Base-by-base conservation (phyloP, 2,113 vertebrate genomes). In the Ptilorrhoa leucosticta region DNA sequence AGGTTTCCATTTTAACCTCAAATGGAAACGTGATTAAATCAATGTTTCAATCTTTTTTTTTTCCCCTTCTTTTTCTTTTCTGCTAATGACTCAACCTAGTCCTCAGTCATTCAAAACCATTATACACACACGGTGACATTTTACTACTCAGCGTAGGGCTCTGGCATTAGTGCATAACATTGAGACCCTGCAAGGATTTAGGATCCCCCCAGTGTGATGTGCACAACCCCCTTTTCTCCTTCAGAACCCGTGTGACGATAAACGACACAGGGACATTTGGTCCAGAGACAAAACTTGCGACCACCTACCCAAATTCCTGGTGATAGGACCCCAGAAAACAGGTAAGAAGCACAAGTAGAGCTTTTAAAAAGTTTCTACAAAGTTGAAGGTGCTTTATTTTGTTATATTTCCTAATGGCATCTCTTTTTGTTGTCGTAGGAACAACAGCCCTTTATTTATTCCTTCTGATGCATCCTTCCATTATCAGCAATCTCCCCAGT, bases 381-480 rank as follows among this genome's bases (percentile, higher is more conserved):
- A 79, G 35, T 47, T 42, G 69, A 57, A 79, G 42, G 21, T 17
- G 0, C 3, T 47, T 51, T 23, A 15, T 47, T 22, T 57, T 23
- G 44, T 17, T 3, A 3, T 47, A 0, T 42, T 96, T 77, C 87
- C 37, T 88, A 81, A 83, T 15, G 42, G 24, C 37, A n/a, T 39
- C 45, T 88, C 47, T 94, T 64, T 97, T 96, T 79, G 45, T 77
- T 87, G 21, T 95, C 70, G 17, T 90, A 99, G 99, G 99, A 97
- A 99, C 99, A 86, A 99, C 99, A 51, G 99, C 99, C 31, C 98
- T 99, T 97, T 99, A 99, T 98, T 98, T 99, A 96, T 99, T 99
- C 98, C 99, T 99, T 53, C 98, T 99, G 95, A 99, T 99, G 99
- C 99, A 99, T 96, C 99, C 99, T 57, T 99, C 99, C 94, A 99